phyloP scores from a whole-genome alignment of 2,888 invertebrate genomes.

The Epinotia nisella region DNA sequence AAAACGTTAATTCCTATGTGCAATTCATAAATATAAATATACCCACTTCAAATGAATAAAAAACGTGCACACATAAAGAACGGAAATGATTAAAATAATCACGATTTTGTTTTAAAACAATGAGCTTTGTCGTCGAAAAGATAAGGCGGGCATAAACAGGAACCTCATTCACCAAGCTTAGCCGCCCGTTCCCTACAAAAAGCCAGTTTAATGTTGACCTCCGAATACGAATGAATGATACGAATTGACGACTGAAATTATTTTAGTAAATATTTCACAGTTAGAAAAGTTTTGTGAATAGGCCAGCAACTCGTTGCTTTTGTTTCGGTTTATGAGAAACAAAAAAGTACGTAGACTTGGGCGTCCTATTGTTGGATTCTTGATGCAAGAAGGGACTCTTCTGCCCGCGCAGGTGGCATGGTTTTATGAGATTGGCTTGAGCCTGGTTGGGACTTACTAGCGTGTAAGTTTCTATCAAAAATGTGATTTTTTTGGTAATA shows the following conservation, averaged over 20 bases:
- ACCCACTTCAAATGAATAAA: neutral
- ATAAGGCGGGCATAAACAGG: slow-evolving; percentile 11
- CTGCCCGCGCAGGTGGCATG: neutral
- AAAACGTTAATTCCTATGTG: too few relatives aligned
- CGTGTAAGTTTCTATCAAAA: too few relatives aligned
- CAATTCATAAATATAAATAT: neutral
- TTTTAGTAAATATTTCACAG: neutral
- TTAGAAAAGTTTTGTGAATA: neutral
- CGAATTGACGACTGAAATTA: neutral
- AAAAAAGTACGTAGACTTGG: slow-evolving; percentile 10
- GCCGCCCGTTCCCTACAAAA: neutral
- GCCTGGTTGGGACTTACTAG: too few relatives aligned
- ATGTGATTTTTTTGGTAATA: too few relatives aligned
- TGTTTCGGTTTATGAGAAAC: slow-evolving; percentile 30
- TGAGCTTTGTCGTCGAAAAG: slow-evolving; percentile 20
- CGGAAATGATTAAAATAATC: slow-evolving; percentile 25
- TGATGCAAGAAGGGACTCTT: neutral
- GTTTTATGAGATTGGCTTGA: too few relatives aligned
- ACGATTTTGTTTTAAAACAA: slow-evolving; percentile 27
- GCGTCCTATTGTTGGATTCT: slow-evolving; percentile 10
- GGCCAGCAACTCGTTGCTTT: neutral
- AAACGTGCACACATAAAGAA: neutral
- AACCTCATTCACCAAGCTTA: neutral
- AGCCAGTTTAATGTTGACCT: neutral
- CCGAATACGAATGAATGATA: neutral